These are phyloP conservation scores for Gadus macrocephalus DNA, from an alignment of 2,113 vertebrate species.

Conservation along the genomic window DNA sequence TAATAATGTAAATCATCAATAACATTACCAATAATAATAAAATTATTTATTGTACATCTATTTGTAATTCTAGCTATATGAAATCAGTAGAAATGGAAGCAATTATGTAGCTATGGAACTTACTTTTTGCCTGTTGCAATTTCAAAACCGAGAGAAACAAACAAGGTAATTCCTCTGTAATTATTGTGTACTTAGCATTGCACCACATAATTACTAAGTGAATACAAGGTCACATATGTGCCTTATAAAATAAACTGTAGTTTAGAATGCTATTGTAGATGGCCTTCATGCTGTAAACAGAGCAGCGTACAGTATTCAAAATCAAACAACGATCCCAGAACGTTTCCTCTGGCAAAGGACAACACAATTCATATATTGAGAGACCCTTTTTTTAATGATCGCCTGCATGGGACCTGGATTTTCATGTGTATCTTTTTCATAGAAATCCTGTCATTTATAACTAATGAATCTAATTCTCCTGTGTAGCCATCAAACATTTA, in stretches of 20 bases:
- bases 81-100: constrained; percentile 24
- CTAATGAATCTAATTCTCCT: too few relatives aligned
- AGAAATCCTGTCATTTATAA: too few relatives aligned
- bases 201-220: constrained; percentile 60
- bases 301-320: background rate
- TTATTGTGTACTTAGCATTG: constrained; percentile 51
- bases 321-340: constrained; percentile 7
- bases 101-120: constrained; percentile 39
- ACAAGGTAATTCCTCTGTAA: constrained; percentile 61
- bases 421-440: background rate
- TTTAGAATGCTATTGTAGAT: constrained; percentile 32
- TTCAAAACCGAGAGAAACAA: constrained; percentile 60
- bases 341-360: background rate
- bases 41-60: background rate
- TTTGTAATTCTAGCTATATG: constrained; percentile 2
- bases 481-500: too few relatives aligned
- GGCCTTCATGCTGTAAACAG: constrained; percentile 41
- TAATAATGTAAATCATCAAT: background rate
- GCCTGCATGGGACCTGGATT: background rate
- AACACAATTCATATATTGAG: background rate
- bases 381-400: constrained; percentile 10
- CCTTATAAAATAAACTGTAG: constrained; percentile 59
- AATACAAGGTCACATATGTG: constrained; percentile 57
- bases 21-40: background rate
- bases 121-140: constrained; percentile 48